Percentiles rank a stretch among this genome's conserved stretches.
Conservation (phyloP, 2,113 vertebrate genomes). For the Lipophrys pholis region DNA sequence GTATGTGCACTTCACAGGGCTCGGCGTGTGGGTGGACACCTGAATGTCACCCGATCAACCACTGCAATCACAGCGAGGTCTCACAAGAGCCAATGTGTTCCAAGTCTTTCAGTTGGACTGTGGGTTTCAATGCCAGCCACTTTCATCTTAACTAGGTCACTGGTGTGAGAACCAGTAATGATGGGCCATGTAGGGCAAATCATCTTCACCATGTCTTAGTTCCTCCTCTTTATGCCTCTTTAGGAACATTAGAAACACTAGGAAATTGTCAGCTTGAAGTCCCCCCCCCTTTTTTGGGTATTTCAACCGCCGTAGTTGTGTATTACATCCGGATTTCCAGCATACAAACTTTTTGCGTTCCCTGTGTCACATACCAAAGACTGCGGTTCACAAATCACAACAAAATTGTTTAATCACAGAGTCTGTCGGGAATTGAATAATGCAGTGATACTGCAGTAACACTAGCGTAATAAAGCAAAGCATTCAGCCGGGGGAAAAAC, state of each 20-base stretch:
- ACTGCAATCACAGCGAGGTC: constrained; percentile 6
- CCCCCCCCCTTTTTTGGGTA: not conserved
- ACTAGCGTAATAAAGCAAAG: constrained; percentile 10
- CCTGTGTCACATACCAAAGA: constrained; percentile 4
- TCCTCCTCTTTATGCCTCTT: not conserved
- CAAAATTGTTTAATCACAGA: constrained; percentile 27
- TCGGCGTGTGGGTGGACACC: not conserved
- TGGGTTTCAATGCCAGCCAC: constrained; percentile 34
- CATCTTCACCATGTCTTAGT: not conserved
- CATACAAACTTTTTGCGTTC: not conserved
- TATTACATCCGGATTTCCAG: not conserved
- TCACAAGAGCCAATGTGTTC: constrained; percentile 30
- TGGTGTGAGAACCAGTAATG: constrained; percentile 28
- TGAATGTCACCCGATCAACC: constrained; percentile 38
- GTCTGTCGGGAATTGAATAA: constrained; percentile 36
- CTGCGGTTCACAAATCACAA: constrained; percentile 4
- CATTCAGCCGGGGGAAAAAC: not conserved
- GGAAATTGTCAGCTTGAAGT: not conserved
- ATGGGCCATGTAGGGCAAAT: constrained; percentile 9
- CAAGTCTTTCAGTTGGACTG: not conserved
- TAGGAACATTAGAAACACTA: not conserved
- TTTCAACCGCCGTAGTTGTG: not conserved
- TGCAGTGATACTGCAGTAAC: constrained; percentile 11
- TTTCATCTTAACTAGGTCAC: constrained; percentile 33
- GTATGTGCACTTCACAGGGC: constrained; percentile 17